Evolutionary conservation across 2,797 vertebrate species (phyloP).

Genomic region (Esox masquinongy): DNA sequence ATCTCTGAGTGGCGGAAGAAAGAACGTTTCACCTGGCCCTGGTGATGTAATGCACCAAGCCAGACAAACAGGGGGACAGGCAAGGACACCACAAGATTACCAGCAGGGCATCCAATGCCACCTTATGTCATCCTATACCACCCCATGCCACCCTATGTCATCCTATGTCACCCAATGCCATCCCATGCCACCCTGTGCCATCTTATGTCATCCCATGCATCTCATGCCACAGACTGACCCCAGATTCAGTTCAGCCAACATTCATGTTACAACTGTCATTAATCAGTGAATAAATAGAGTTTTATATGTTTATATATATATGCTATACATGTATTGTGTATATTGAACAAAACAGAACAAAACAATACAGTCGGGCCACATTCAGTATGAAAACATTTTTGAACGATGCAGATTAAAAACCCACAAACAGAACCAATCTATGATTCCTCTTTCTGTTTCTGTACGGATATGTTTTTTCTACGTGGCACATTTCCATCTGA

Average conservation of each 20-base stretch:
- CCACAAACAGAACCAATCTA: too few relatives aligned
- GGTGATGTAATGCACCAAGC: neutral
- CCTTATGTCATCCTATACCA: neutral
- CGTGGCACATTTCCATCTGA: too few relatives aligned
- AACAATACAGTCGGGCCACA: too few relatives aligned
- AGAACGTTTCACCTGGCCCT: neutral
- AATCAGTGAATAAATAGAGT: neutral
- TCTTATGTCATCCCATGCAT: neutral
- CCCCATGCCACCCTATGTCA: neutral
- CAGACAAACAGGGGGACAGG: conserved; percentile 5
- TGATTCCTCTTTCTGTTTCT: too few relatives aligned
- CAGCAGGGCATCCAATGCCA: conserved; percentile 13
- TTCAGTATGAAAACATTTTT: too few relatives aligned
- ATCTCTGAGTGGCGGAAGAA: neutral
- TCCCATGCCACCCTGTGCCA: neutral
- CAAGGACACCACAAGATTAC: neutral
- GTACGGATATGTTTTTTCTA: too few relatives aligned
- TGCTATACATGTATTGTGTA: neutral
- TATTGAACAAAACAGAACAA: too few relatives aligned
- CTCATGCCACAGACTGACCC: conserved; percentile 8
- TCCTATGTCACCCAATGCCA: neutral
- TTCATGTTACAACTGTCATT: conserved; percentile 1
- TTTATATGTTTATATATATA: neutral
- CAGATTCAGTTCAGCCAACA: conserved; percentile 22
- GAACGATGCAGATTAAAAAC: too few relatives aligned